phyloP scores from a whole-genome alignment of 2,797 vertebrate genomes.

The Phalloptychus januarius region DNA sequence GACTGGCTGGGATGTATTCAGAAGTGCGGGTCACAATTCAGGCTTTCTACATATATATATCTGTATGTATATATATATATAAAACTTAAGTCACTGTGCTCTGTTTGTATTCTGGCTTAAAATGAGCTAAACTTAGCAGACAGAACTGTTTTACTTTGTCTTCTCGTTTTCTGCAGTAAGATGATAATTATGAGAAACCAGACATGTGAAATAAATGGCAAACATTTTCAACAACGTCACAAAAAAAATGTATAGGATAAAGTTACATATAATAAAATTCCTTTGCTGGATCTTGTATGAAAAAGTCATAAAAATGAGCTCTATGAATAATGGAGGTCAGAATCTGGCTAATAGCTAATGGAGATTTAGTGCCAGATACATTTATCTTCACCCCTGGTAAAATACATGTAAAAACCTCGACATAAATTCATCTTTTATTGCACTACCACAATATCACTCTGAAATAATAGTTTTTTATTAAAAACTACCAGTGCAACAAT shows the following conservation, averaged over 20 bases:
- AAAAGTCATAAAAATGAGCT: not conserved
- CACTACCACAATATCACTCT: not conserved
- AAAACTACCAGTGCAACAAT: not conserved
- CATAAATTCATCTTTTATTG: not conserved
- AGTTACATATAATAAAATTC: not conserved
- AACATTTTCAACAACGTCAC: not conserved
- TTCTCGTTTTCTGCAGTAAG: no score
- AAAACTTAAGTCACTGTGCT: not conserved
- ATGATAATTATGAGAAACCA: not conserved
- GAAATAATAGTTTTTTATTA: not conserved
- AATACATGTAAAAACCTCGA: not conserved
- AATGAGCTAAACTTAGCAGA: no score
- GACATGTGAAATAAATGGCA: not conserved
- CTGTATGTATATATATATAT: not conserved
- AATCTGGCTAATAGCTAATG: not conserved
- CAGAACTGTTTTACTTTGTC: no score
- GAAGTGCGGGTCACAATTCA: not conserved
- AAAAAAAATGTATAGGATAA: not conserved
- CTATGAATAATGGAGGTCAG: not conserved
- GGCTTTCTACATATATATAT: not conserved
- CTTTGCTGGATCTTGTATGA: not conserved
- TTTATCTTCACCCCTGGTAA: not conserved
- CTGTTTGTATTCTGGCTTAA: not conserved
- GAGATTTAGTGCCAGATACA: not conserved
- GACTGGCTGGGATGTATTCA: not conserved